Evolutionary conservation across 2,888 invertebrate genomes (phyloP).

Genomic region (Chrysomela aeneicollis): DNA sequence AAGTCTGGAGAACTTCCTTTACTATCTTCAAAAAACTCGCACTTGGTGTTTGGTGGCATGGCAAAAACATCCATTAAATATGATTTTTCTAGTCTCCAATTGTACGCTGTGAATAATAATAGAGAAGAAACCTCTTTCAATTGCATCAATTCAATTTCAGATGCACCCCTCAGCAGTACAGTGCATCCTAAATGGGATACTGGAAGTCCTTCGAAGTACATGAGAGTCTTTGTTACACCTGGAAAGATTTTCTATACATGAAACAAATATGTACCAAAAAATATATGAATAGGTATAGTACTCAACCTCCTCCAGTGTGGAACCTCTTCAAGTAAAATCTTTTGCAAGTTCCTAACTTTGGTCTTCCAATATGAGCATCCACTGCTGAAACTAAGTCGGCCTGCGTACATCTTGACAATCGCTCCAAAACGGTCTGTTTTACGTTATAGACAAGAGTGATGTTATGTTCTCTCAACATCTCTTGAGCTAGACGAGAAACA

Average conservation of each 20-base stretch:
- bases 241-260: constrained; percentile 40
- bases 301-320: constrained; percentile 63
- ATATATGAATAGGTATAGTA: too few species aligned
- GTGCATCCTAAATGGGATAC: constrained; percentile 86
- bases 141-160: constrained; percentile 74
- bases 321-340: constrained; percentile 77
- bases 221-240: constrained; percentile 82
- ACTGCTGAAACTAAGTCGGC: constrained; percentile 88
- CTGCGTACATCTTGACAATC: constrained; percentile 79
- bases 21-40: constrained; percentile 60
- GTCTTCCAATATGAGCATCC: constrained; percentile 84
- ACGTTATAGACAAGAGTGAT: constrained; percentile 91
- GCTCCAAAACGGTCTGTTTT: constrained; percentile 80
- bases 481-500: constrained; percentile 85
- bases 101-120: constrained; percentile 86
- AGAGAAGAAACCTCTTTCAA: constrained; percentile 85
- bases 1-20: constrained; percentile 56
- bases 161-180: constrained; percentile 82
- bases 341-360: constrained; percentile 84
- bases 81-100: constrained; percentile 90
- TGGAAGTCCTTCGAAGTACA: constrained; percentile 93
- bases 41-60: constrained; percentile 69
- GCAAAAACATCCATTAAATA: constrained; percentile 90
- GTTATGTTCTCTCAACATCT: constrained; percentile 78
- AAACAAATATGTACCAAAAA: neutral